Evolutionary conservation across 2,888 invertebrate genomes (phyloP).

Genomic region (Gastrophysa polygoni): DNA sequence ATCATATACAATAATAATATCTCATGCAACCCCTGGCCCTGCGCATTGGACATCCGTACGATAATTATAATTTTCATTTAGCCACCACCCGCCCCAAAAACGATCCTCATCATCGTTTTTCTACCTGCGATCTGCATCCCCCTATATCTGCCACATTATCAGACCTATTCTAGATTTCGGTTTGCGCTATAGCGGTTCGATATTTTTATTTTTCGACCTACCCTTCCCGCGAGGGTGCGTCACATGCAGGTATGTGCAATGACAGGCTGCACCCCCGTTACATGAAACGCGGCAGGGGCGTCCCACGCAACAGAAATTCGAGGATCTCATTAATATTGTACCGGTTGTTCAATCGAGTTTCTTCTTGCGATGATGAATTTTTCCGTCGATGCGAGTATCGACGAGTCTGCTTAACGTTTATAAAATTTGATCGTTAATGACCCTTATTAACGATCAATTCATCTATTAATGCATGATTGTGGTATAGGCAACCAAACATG

Average conservation of each 20-base stretch:
- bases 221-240: constrained; percentile 16
- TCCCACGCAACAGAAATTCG: too few species aligned
- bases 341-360: too few species aligned
- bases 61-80: constrained; percentile 20
- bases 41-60: not conserved
- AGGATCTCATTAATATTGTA: too few species aligned
- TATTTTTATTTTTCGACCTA: constrained; percentile 1
- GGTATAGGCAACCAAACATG: too few species aligned
- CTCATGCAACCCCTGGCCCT: too few species aligned
- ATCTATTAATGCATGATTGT: too few species aligned
- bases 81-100: not conserved
- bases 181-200: constrained; percentile 10
- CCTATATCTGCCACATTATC: too few species aligned
- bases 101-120: constrained; percentile 15
- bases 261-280: constrained; percentile 52
- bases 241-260: constrained; percentile 55
- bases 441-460: too few species aligned
- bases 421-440: too few species aligned
- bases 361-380: too few species aligned
- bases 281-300: constrained; percentile 35
- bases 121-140: constrained; percentile 21
- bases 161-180: not conserved
- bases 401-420: too few species aligned
- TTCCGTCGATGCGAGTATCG: too few species aligned
- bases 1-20: not conserved